A percentile compares a stretch with the other conserved stretches of the same genome.
phyloP scores from a whole-genome alignment of 1,140 invertebrate genomes.

The Geopemphigus sp. region DNA sequence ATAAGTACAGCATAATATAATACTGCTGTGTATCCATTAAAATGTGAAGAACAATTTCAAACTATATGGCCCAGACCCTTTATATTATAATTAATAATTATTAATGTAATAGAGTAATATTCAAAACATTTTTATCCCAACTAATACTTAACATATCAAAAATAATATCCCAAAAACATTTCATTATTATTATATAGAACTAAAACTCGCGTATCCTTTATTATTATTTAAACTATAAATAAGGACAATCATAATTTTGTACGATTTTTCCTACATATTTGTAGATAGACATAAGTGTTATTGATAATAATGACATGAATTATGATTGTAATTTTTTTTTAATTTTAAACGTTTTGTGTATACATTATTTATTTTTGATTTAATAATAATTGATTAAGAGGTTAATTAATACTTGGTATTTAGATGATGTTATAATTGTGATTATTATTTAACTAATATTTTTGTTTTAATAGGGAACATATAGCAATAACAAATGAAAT shows the following conservation, averaged over 20 bases:
- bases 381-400: conserved; percentile 19
- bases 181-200: neutral
- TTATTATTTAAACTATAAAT: neutral
- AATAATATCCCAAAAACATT: conserved; percentile 14
- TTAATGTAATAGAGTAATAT: neutral
- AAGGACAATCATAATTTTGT: conserved; percentile 45
- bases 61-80: neutral
- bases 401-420: conserved; percentile 19
- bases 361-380: conserved; percentile 18
- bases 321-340: conserved; percentile 8
- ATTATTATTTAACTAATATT: conserved; percentile 36
- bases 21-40: neutral
- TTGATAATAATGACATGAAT: neutral
- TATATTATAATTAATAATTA: neutral
- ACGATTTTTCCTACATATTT: conserved; percentile 14
- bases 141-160: conserved; percentile 38
- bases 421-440: neutral
- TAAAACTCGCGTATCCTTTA: conserved; percentile 14
- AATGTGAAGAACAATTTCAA: neutral
- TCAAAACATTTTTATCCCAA: neutral
- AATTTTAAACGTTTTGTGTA: conserved; percentile 7
- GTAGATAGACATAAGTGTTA: conserved; percentile 30
- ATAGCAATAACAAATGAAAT: conserved; percentile 34
- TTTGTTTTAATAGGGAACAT: conserved; percentile 24
- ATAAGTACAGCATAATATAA: neutral